Evolutionary conservation across 2,797 vertebrate genomes (phyloP).

Genomic region (Perdix hodgsoniae): DNA sequence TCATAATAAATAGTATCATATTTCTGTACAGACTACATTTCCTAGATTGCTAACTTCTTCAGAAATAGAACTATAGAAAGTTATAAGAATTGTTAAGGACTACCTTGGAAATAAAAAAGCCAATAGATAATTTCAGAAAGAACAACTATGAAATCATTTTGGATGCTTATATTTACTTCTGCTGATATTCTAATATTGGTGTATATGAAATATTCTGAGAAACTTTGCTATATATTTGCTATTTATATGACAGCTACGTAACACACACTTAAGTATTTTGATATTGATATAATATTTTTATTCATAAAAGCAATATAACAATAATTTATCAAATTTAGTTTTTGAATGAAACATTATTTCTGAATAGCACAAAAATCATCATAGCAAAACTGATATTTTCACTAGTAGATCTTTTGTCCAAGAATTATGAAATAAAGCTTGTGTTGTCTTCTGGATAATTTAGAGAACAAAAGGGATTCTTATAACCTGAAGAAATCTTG

Average conservation of each 20-base stretch:
- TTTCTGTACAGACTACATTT: not conserved
- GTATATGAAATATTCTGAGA: not conserved
- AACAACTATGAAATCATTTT: not conserved
- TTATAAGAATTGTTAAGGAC: not conserved
- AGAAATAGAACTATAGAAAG: not conserved
- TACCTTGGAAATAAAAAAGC: not conserved
- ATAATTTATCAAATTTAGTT: not conserved
- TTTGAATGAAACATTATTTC: not conserved
- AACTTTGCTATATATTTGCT: not conserved
- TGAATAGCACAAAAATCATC: not conserved
- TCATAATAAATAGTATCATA: not conserved
- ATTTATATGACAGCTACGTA: not conserved
- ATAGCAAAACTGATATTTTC: not conserved
- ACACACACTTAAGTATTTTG: not conserved
- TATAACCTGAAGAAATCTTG: not conserved
- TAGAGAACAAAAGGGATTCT: not conserved
- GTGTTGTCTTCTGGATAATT: not conserved
- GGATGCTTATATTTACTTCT: not conserved
- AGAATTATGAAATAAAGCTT: not conserved
- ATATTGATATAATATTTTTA: not conserved
- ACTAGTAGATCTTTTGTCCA: not conserved
- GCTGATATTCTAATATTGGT: not conserved
- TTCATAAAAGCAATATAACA: not conserved
- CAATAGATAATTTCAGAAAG: conserved; percentile 18
- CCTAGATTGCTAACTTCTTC: not conserved